These are phyloP conservation scores for Cotesia congregata DNA, from an alignment of 2,888 invertebrate genomes.

Conservation along the genomic window DNA sequence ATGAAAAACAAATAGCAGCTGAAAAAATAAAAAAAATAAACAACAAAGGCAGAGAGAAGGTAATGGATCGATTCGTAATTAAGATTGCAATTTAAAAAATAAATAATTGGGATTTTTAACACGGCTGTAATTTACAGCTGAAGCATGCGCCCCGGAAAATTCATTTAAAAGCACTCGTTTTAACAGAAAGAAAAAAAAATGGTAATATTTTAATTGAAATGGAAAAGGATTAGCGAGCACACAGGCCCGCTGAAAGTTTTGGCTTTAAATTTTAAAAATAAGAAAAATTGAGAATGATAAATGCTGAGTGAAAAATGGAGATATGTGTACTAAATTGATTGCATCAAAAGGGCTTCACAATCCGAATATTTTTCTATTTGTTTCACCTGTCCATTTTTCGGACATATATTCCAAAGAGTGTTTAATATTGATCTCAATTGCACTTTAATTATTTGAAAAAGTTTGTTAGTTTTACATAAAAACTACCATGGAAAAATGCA, in stretches of 20 bases:
- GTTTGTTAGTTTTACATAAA: neutral
- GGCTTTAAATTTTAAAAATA: neutral
- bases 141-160: neutral
- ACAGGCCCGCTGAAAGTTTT: neutral
- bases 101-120: neutral
- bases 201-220: neutral
- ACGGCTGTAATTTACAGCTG: neutral
- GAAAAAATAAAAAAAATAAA: neutral
- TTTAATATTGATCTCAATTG: neutral
- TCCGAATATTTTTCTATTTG: neutral
- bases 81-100: neutral
- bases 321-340: slow-evolving; percentile 1
- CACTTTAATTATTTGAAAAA: neutral
- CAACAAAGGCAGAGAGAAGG: neutral
- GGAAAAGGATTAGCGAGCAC: neutral
- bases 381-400: neutral
- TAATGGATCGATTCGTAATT: neutral
- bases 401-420: neutral
- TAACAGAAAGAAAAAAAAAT: neutral
- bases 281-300: neutral
- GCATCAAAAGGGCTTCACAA: neutral
- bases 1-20: neutral
- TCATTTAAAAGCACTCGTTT: neutral
- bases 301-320: neutral
- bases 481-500: too few species aligned